A percentile compares a stretch with the other conserved stretches of the same genome.
Evolutionary conservation across 2,888 invertebrate species (phyloP).

Genomic region (Argyresthia goedartella): DNA sequence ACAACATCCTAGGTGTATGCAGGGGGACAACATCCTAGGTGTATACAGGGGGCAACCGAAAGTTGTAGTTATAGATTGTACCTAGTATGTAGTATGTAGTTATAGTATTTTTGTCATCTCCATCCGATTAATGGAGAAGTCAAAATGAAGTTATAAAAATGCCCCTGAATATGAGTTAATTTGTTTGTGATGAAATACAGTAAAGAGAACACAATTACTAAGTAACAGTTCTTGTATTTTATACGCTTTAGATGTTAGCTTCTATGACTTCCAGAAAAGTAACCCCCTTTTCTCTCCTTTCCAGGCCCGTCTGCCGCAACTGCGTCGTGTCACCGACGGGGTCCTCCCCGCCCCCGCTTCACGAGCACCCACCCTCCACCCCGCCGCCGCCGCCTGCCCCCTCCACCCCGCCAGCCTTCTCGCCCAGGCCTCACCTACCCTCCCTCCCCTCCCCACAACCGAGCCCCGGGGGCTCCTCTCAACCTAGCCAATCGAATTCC

Average conservation of each 20-base stretch:
- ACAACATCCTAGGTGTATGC: too few relatives aligned
- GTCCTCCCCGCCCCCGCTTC: conserved; percentile 52
- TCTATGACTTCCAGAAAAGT: background rate
- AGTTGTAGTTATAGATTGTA: too few relatives aligned
- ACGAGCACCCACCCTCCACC: conserved; percentile 44
- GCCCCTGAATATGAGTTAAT: background rate
- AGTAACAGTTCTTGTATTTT: too few relatives aligned
- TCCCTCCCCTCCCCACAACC: conserved; percentile 52
- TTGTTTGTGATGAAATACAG: too few relatives aligned
- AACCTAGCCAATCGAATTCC: conserved; percentile 5
- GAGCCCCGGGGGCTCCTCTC: conserved; percentile 15
- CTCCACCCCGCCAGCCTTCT: conserved; percentile 38
- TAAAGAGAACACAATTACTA: too few relatives aligned
- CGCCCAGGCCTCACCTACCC: conserved; percentile 39
- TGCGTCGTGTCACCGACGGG: conserved; percentile 75
- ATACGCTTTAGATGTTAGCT: too few relatives aligned
- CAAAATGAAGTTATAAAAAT: background rate
- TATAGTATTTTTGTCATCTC: too few relatives aligned
- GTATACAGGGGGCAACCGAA: too few relatives aligned
- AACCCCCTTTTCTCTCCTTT: conserved; percentile 17
- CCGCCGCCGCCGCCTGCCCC: conserved; percentile 54
- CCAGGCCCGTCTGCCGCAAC: conserved; percentile 86
- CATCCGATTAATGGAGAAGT: too few relatives aligned
- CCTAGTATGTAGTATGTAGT: too few relatives aligned
- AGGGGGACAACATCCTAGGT: too few relatives aligned